phyloP scores from a whole-genome alignment of 1,140 invertebrate species.

The Cotesia chilonis region DNA sequence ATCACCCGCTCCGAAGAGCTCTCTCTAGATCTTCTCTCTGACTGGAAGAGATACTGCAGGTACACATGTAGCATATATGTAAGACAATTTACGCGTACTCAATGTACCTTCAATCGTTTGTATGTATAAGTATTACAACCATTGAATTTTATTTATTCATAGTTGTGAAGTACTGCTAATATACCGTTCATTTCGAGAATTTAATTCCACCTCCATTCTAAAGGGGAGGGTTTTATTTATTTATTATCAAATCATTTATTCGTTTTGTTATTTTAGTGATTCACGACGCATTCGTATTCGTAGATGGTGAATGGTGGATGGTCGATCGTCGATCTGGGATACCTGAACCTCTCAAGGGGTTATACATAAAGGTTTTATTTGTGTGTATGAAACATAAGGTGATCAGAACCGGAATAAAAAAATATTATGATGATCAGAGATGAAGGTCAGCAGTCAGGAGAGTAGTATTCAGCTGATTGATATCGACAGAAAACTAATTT shows the following conservation, averaged over 20 bases:
- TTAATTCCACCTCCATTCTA: slow-evolving; percentile 31
- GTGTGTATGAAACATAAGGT: neutral
- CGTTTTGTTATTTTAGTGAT: slow-evolving; percentile 13
- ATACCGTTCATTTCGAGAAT: slow-evolving; percentile 31
- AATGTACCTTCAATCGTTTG: slow-evolving; percentile 32
- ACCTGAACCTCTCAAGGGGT: too few relatives aligned
- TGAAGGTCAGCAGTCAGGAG: slow-evolving; percentile 7
- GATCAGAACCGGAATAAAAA: slow-evolving; percentile 21
- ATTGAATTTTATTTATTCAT: slow-evolving; percentile 14
- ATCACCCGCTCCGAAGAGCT: neutral
- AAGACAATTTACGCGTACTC: slow-evolving; percentile 31
- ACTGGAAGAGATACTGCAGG: too few relatives aligned
- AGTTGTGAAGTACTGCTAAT: slow-evolving; percentile 24
- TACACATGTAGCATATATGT: too few relatives aligned
- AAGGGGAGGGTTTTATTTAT: neutral
- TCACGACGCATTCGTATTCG: neutral
- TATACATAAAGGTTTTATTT: too few relatives aligned
- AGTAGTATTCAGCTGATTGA: slow-evolving; percentile 22
- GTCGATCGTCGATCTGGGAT: too few relatives aligned
- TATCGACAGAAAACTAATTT: slow-evolving; percentile 33
- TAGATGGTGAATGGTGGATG: neutral
- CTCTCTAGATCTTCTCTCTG: neutral
- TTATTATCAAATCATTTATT: neutral
- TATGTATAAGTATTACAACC: neutral
- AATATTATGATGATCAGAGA: neutral